Percentiles rank a stretch among this genome's conserved stretches.
These are phyloP conservation scores for Brachionus plicatilis DNA, from an alignment of 1,140 invertebrate species.

Conservation along the genomic window DNA sequence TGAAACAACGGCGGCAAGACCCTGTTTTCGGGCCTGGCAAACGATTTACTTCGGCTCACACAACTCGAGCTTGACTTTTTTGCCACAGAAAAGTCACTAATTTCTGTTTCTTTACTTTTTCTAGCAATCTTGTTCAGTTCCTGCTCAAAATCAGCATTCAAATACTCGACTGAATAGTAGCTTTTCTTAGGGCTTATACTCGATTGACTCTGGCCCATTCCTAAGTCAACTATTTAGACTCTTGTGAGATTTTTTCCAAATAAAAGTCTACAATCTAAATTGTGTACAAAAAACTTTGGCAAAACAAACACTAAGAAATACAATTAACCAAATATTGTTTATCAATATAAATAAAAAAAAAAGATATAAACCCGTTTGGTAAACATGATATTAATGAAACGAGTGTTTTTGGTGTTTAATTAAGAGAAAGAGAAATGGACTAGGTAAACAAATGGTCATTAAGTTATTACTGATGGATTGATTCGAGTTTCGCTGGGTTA, in stretches of 20 bases:
- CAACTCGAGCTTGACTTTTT: not conserved
- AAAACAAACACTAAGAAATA: conserved; percentile 8
- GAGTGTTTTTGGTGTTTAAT: not conserved
- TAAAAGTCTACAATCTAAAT: not conserved
- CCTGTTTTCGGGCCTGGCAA: conserved; percentile 5
- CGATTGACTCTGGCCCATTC: conserved; percentile 33
- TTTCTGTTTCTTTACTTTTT: not conserved
- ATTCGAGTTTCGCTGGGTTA: not conserved
- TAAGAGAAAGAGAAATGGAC: not conserved
- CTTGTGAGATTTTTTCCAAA: not conserved
- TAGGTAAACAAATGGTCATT: not conserved
- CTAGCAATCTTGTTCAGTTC: not conserved
- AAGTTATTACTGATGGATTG: not conserved
- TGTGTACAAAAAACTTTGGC: not conserved
- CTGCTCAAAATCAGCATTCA: conserved; percentile 30
- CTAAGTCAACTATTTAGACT: not conserved
- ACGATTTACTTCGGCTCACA: not conserved
- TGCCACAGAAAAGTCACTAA: not conserved
- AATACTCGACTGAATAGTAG: conserved; percentile 36
- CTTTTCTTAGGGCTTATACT: conserved; percentile 16
- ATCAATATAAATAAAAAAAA: not conserved
- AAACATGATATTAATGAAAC: not conserved
- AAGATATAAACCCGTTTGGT: conserved; percentile 2
- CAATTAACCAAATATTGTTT: conserved; percentile 18
- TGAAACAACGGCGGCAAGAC: not conserved